phyloP scores from a whole-genome alignment of 2,797 vertebrate species.

The Brachyrhaphis roseni region DNA sequence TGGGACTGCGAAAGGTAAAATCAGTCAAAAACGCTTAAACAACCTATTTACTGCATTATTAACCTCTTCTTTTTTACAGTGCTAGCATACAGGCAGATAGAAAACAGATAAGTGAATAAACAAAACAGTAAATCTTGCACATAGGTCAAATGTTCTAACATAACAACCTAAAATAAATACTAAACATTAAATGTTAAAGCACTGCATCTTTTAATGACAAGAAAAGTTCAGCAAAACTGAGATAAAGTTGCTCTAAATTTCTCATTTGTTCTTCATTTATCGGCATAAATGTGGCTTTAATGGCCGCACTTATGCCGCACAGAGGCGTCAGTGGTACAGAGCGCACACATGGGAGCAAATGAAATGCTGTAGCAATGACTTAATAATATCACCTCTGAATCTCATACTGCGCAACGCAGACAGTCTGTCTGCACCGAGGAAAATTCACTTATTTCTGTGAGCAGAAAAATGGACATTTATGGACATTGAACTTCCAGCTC shows the following conservation, averaged over 20 bases:
- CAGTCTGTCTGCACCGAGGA: not conserved
- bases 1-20: constrained; percentile 81
- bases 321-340: not conserved
- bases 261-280: not conserved
- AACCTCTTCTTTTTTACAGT: not conserved
- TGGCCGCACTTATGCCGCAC: not conserved
- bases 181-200: not conserved
- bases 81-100: not conserved
- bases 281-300: not conserved
- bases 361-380: not conserved
- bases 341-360: not conserved
- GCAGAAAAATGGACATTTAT: not conserved
- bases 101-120: not conserved
- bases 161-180: not conserved
- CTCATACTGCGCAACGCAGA: not conserved
- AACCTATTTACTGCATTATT: not conserved
- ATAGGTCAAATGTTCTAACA: not conserved
- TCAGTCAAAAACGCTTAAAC: not conserved
- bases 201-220: not conserved
- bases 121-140: not conserved
- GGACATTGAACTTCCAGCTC: not conserved
- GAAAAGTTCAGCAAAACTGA: not conserved
- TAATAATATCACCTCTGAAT: not conserved
- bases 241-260: not conserved
- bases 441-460: not conserved